Base-by-base conservation (phyloP, 2,888 invertebrate genomes). In the Trichopoda pennipes region DNA sequence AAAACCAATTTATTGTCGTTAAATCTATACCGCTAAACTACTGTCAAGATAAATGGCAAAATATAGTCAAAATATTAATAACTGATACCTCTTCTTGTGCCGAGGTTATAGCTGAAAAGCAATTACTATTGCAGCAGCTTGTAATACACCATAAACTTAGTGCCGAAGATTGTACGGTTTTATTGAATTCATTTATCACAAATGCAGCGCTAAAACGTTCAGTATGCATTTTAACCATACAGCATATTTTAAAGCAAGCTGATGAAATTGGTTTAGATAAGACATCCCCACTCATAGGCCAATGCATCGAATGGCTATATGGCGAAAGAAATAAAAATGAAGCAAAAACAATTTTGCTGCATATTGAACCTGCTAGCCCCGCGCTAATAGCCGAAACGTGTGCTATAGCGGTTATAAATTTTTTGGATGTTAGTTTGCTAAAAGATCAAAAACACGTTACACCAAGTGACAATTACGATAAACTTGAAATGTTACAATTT, bases 361-460 rank as follows among this genome's bases (percentile, higher is more conserved):
- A 90, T 63, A 87, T 90, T 44, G 87, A 85, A 7, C 86, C 87
- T 0, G 84, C 90, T 32, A 86, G 88, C 78, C 78, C 85, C 3
- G 61, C 82, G 16, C 80, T 89, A 3, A 79, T 90, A 49, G 89
- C 89, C 0, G 89, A 90, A 56, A 90, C 90, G 0, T 86, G 87
- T 78, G 86, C 87, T 10, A 86, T 90, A 77, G 86, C 88, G 32
- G 89, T 90, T 12, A 89, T 89, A 17, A 90, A 90, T 79, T 90
- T 90, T 42, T 76, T 90, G 3, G 86, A 89, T 44, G 86, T 86
- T 10, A 21, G 38, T 0, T n/a, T 53, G n/a, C 38, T 72, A 4
- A 55, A 66, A 9, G n/a, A 6, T 28, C 49, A 44, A 17, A 6
- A 56, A 17, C 12, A 38, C 28, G 8, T 2, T 19, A 16, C 58